phyloP scores from a whole-genome alignment of 2,888 invertebrate species.

The Ligdia adustata region DNA sequence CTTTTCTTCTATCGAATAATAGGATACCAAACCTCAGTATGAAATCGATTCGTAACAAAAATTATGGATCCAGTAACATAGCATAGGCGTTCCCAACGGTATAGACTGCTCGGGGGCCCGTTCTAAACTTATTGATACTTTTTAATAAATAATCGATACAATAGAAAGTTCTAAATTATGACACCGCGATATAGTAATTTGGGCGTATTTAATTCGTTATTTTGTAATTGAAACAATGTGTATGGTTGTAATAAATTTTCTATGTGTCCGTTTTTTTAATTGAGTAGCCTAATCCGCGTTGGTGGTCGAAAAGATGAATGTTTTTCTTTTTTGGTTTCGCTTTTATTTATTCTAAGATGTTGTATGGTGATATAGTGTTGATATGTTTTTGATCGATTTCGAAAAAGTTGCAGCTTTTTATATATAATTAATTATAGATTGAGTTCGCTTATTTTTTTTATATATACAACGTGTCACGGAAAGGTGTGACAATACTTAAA shows the following conservation, averaged over 20 bases:
- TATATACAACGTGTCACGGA: no score
- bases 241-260: slow-evolving; percentile 67
- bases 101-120: slow-evolving; percentile 64
- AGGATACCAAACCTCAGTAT: slow-evolving; percentile 1
- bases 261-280: slow-evolving; percentile 61
- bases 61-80: slow-evolving; percentile 61
- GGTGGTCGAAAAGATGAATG: slow-evolving; percentile 71
- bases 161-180: slow-evolving; percentile 70
- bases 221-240: slow-evolving; percentile 80
- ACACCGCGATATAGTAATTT: slow-evolving; percentile 71
- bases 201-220: slow-evolving; percentile 77
- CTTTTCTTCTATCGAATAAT: no score
- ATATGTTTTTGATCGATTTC: not conserved
- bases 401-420: not conserved
- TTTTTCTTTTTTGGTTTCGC: slow-evolving; percentile 50
- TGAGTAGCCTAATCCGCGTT: slow-evolving; percentile 58
- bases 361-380: not conserved
- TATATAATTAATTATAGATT: no score
- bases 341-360: slow-evolving; percentile 36
- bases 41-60: slow-evolving; percentile 39
- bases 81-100: slow-evolving; percentile 61
- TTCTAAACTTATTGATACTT: slow-evolving; percentile 65
- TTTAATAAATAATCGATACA: slow-evolving; percentile 69
- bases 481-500: no score
- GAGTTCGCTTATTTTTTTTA: no score